A percentile compares a stretch with the other conserved stretches of the same genome.
phyloP scores from a whole-genome alignment of 64 coral and sea anemone genomes.

The Pocillopora damicornis region DNA sequence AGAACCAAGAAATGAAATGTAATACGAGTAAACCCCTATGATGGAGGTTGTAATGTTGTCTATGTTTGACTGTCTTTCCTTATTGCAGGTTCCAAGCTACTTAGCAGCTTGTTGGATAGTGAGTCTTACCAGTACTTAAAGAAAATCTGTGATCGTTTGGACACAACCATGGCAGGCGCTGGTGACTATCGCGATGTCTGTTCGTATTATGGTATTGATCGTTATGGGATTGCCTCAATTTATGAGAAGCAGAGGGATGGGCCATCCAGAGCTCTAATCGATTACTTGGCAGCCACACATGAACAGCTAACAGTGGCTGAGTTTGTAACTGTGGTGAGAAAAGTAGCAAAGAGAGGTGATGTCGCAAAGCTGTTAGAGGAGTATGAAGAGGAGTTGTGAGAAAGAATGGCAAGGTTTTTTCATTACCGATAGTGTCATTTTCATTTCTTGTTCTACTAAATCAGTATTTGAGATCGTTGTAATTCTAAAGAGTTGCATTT shows the following conservation, averaged over 20 bases:
- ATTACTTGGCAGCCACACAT: background rate
- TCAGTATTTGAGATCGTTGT: too few relatives aligned
- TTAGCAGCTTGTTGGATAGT: background rate
- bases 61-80: background rate
- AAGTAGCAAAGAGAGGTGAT: background rate
- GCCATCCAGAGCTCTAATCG: background rate
- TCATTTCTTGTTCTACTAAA: background rate
- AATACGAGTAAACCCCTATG: too few relatives aligned
- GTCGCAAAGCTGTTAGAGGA: background rate
- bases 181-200: background rate
- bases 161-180: background rate
- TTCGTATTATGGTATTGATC: background rate
- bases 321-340: conserved; percentile 1
- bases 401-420: background rate
- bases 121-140: background rate
- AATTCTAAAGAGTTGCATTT: too few relatives aligned
- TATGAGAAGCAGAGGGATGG: background rate
- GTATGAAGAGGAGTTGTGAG: background rate
- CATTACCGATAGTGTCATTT: background rate
- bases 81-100: background rate
- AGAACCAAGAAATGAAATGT: too few relatives aligned
- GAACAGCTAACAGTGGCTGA: background rate
- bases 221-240: background rate
- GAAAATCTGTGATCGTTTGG: background rate
- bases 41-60: background rate